A percentile compares a stretch with the other conserved stretches of the same genome.
phyloP scores from a whole-genome alignment of 1,140 invertebrate genomes.

The Solen grandis region DNA sequence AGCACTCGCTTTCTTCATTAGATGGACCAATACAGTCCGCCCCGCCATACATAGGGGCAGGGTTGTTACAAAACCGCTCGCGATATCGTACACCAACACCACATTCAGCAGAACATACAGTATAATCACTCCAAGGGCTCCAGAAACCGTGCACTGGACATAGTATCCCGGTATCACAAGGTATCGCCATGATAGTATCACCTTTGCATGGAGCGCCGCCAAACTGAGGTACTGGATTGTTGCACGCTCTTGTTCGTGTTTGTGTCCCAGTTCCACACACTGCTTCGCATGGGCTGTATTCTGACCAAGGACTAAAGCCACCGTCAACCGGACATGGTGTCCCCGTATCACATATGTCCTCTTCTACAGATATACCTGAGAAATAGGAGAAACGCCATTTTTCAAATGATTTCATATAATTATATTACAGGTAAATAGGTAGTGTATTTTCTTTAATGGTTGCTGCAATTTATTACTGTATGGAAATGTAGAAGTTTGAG shows the following conservation, averaged over 20 bases:
- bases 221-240: conserved; percentile 30
- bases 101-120: conserved; percentile 25
- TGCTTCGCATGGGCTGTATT: conserved; percentile 11
- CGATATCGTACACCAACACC: conserved; percentile 1
- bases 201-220: conserved; percentile 38
- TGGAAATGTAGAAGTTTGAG: too few relatives aligned
- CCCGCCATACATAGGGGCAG: conserved; percentile 26
- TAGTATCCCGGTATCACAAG: conserved; percentile 42
- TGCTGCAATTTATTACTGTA: too few relatives aligned
- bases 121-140: conserved; percentile 14
- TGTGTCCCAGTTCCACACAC: conserved; percentile 7
- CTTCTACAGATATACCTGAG: conserved; percentile 66
- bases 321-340: conserved; percentile 39
- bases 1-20: conserved; percentile 20
- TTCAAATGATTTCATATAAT: too few relatives aligned
- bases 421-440: too few relatives aligned
- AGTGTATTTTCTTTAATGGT: too few relatives aligned
- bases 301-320: conserved; percentile 22
- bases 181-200: not conserved
- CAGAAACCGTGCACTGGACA: conserved; percentile 41
- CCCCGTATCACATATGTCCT: conserved; percentile 55
- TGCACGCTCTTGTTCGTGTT: conserved; percentile 13
- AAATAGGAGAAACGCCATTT: not conserved
- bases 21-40: conserved; percentile 14
- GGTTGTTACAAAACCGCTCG: conserved; percentile 27